Conservation (phyloP, 2,888 invertebrate species). For the Cynaeus angustus region DNA sequence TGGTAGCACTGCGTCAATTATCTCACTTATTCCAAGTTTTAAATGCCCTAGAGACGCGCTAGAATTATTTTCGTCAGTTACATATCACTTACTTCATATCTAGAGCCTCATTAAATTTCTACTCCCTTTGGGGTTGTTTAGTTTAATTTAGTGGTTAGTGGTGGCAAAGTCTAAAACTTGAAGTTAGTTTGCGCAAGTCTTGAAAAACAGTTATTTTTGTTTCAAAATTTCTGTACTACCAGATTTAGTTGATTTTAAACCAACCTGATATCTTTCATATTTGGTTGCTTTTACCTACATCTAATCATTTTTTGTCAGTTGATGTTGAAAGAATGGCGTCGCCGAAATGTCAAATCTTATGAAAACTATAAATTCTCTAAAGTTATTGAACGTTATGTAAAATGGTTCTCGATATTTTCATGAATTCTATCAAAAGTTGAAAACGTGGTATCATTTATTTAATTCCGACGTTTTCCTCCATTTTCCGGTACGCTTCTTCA, state of each 20-base stretch:
- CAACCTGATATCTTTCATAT: too few relatives aligned
- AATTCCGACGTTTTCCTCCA: slow-evolving; percentile 32
- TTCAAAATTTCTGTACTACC: neutral
- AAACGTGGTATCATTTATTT: slow-evolving; percentile 28
- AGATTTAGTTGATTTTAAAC: too few relatives aligned
- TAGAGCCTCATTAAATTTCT: slow-evolving; percentile 37
- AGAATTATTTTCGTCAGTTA: slow-evolving; percentile 38
- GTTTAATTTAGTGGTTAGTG: slow-evolving; percentile 25
- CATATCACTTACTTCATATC: slow-evolving; percentile 43
- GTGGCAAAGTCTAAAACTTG: slow-evolving; percentile 8
- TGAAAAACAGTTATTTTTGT: slow-evolving; percentile 8
- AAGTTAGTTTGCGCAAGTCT: slow-evolving; percentile 25
- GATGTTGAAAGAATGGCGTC: neutral
- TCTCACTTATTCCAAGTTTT: slow-evolving; percentile 44
- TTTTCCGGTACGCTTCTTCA: slow-evolving; percentile 34
- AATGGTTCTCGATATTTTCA: slow-evolving; percentile 18
- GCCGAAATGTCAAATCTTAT: slow-evolving; percentile 8
- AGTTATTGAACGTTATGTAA: slow-evolving; percentile 32
- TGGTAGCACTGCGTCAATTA: slow-evolving; percentile 52
- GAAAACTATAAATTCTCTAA: slow-evolving; percentile 23
- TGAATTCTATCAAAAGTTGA: slow-evolving; percentile 7
- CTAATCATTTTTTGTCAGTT: too few relatives aligned
- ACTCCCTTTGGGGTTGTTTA: slow-evolving; percentile 35
- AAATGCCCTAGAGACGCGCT: neutral
- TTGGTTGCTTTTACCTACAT: too few relatives aligned